A percentile compares a stretch with the other conserved stretches of the same genome.
phyloP scores from a whole-genome alignment of 2,888 invertebrate genomes.

The Onchidella celtica region DNA sequence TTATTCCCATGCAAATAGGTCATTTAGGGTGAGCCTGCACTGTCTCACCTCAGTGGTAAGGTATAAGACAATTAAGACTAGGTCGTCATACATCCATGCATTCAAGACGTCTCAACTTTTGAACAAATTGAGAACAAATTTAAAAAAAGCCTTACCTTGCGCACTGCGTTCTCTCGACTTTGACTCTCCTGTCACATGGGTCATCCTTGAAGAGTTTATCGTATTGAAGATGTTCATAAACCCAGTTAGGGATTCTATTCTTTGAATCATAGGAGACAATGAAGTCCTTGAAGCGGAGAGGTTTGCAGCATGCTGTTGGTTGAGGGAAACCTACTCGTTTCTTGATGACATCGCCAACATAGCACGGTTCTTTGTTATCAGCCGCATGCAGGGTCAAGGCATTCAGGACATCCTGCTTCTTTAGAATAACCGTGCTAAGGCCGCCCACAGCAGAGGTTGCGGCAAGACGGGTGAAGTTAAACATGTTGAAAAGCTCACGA shows the following conservation, averaged over 20 bases:
- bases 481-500: conserved; percentile 8
- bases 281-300: conserved; percentile 49
- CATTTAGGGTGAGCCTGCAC: too few species aligned
- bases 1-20: too few species aligned
- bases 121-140: too few species aligned
- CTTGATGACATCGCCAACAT: conserved; percentile 50
- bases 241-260: conserved; percentile 52
- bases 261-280: conserved; percentile 49
- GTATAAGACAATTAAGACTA: too few species aligned
- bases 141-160: conserved; percentile 47
- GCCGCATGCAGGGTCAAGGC: conserved; percentile 34
- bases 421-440: conserved; percentile 17
- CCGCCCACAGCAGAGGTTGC: conserved; percentile 38
- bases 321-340: conserved; percentile 49
- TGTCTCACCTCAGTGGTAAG: too few species aligned
- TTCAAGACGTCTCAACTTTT: too few species aligned
- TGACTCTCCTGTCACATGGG: conserved; percentile 41
- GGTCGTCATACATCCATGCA: too few species aligned
- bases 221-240: conserved; percentile 48
- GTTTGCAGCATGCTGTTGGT: conserved; percentile 49
- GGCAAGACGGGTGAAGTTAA: conserved; percentile 33
- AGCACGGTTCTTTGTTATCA: conserved; percentile 40
- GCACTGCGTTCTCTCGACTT: conserved; percentile 42
- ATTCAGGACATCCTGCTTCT: conserved; percentile 29
- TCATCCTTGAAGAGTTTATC: conserved; percentile 48